A percentile compares a stretch with the other conserved stretches of the same genome.
phyloP scores from a whole-genome alignment of 2,113 vertebrate genomes.

The Forbesichthys papilliferus region DNA sequence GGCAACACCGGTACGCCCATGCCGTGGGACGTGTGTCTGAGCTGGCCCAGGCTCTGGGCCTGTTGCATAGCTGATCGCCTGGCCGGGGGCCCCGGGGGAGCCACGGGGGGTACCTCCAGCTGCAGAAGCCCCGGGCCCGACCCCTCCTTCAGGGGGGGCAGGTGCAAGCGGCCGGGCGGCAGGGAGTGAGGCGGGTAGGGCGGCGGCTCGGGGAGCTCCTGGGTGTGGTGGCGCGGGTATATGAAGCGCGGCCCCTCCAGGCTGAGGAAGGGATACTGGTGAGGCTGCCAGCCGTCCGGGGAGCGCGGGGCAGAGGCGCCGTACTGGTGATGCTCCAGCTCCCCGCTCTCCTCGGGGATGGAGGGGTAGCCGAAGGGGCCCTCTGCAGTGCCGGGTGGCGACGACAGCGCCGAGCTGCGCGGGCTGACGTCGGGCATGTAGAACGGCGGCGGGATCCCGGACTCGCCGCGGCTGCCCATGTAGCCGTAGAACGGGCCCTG shows the following conservation, averaged over 20 bases:
- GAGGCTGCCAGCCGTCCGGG: conserved; percentile 91
- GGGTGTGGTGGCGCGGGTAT: conserved; percentile 87
- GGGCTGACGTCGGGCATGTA: conserved; percentile 99
- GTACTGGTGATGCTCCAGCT: conserved; percentile 80
- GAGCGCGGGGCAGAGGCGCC: conserved; percentile 87
- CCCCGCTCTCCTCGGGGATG: conserved; percentile 92
- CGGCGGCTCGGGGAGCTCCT: conserved; percentile 86
- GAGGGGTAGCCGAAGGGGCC: conserved; percentile 92
- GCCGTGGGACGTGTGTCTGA: conserved; percentile 99
- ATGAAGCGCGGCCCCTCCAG: conserved; percentile 90
- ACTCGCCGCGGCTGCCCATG: conserved; percentile 90
- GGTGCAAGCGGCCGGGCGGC: conserved; percentile 72
- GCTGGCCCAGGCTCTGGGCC: conserved; percentile 94
- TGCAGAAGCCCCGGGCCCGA: conserved; percentile 90
- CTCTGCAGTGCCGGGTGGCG: conserved; percentile 86
- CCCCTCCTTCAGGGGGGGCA: conserved; percentile 78
- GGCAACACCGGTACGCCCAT: conserved; percentile 99
- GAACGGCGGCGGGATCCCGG: conserved; percentile 92
- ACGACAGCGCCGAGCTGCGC: conserved; percentile 94
- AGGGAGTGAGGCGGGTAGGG: conserved; percentile 71
- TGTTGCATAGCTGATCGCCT: conserved; percentile 98
- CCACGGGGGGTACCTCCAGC: conserved; percentile 88
- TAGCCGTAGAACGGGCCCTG: conserved; percentile 94
- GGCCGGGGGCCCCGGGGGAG: conserved; percentile 84
- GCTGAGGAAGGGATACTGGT: conserved; percentile 89